These are phyloP conservation scores for Tachuris rubrigastra DNA, from an alignment of 2,113 vertebrate species.

Conservation along the genomic window DNA sequence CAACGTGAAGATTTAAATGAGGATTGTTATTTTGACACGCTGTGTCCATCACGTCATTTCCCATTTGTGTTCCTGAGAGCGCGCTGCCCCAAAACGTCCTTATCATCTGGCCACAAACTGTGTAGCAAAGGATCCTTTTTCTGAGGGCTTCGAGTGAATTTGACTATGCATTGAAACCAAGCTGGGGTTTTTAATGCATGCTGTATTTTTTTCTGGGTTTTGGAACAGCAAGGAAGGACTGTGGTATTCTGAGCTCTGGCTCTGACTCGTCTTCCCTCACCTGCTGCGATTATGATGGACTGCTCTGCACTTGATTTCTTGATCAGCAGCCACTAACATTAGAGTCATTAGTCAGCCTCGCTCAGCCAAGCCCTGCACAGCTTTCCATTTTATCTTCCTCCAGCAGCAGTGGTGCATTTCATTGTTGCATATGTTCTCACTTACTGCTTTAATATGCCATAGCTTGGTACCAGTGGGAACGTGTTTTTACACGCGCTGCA, in stretches of 20 bases:
- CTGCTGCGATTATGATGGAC: background rate
- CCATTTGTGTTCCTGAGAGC: background rate
- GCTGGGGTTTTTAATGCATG: background rate
- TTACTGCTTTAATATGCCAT: background rate
- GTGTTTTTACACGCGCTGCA: rapidly evolving
- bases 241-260: background rate
- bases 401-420: slow-evolving; percentile 31
- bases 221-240: background rate
- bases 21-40: slow-evolving; percentile 22
- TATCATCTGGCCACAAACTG: slow-evolving; percentile 35
- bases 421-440: slow-evolving; percentile 35
- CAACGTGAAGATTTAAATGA: background rate
- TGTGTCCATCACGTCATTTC: background rate
- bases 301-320: slow-evolving; percentile 21
- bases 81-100: background rate
- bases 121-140: background rate
- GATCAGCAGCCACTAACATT: slow-evolving; percentile 39
- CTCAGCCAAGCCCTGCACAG: background rate
- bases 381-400: slow-evolving; percentile 34
- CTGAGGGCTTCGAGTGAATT: background rate
- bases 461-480: background rate
- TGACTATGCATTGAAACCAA: background rate
- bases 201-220: background rate
- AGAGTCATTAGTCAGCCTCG: slow-evolving; percentile 35
- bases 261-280: background rate